Evolutionary conservation across 2,888 invertebrate species (phyloP), one percentile per base, ranked within the genome.

Genomic region (Hirudinaria manillensis): DNA sequence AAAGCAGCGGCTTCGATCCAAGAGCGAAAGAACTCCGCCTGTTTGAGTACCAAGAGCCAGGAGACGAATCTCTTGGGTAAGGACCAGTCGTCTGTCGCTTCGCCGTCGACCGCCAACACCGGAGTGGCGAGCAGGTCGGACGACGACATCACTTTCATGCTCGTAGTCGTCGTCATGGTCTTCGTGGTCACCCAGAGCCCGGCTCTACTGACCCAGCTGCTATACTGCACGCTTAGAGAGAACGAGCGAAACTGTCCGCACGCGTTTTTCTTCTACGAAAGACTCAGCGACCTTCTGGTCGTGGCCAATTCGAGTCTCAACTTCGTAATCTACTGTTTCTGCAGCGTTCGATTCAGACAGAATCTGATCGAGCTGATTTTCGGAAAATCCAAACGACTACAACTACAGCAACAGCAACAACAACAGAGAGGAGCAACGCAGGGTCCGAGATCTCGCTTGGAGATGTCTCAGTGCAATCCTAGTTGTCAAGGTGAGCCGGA

Each of bases 241-340:
- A 53, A 65, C 1, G 36, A 29, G 16, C 66, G 70, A 7, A 71
- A 27, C 65, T 80, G 80, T 70, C 80, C 80, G 6, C 74, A 70
- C 38, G 32, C 75, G 38, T 78, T 78, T 77, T 80, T 80, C 77
- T 80, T 65, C 76, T 79, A 80, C 76, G 80, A 78, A 45, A 72
- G 80, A 19, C 75, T 80, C 73, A 80, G 80, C 66, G 80, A 80
- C 70, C 71, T 80, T 29, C 66, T 80, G 38, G 78, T 80, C 65
- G 80, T 80, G 16, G 77, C 77, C 7, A 80, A 80, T 61, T 78
- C 78, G n/a, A 77, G 79, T 38, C 56, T 79, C 51, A 80, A 80
- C 76, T 80, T 80, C 74, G 74, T 80, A 67, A 78, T 80, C 70
- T 80, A 80, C 77, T 80, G 80, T 71, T 79, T 80, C 70, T 80